These are phyloP conservation scores for Ceratotherium simum DNA, from an alignment of 2,113 vertebrate species.

Conservation along the genomic window DNA sequence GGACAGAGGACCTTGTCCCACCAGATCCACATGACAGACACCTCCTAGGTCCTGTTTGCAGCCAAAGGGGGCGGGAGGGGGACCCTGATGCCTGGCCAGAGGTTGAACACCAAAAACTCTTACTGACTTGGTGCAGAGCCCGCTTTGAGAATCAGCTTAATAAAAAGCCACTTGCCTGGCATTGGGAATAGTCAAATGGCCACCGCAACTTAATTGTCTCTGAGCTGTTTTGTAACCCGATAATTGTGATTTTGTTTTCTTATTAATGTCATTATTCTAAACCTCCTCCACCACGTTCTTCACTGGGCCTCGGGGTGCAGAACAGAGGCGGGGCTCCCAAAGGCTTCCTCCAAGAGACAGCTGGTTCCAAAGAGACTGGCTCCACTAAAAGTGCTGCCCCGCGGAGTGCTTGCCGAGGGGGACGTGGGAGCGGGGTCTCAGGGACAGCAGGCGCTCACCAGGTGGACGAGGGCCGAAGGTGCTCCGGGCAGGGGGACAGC, in stretches of 20 bases:
- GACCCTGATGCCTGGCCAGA: not conserved
- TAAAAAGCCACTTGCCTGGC: not conserved
- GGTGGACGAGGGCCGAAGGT: too few species aligned
- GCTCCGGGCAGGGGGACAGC: rapidly evolving
- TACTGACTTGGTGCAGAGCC: not conserved
- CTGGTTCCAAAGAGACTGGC: not conserved
- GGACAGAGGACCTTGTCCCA: not conserved
- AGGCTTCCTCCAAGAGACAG: rapidly evolving
- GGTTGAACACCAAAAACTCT: not conserved
- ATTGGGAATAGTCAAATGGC: not conserved
- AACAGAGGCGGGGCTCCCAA: not conserved
- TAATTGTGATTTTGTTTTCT: conserved; percentile 67
- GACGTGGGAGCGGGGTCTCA: rapidly evolving
- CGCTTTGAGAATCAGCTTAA: not conserved
- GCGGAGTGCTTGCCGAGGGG: rapidly evolving
- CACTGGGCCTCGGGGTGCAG: not conserved
- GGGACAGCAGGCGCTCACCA: not conserved
- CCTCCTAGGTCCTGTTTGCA: not conserved
- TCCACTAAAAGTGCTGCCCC: not conserved
- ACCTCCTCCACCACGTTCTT: not conserved
- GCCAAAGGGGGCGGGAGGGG: not conserved
- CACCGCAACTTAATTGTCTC: not conserved
- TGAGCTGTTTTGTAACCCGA: conserved; percentile 27
- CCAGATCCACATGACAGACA: rapidly evolving
- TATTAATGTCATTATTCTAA: conserved; percentile 45